Evolutionary conservation across 2,113 vertebrate genomes (phyloP), one percentile per base, ranked within the genome.

Genomic region (Sinocyclocheilus grahami): DNA sequence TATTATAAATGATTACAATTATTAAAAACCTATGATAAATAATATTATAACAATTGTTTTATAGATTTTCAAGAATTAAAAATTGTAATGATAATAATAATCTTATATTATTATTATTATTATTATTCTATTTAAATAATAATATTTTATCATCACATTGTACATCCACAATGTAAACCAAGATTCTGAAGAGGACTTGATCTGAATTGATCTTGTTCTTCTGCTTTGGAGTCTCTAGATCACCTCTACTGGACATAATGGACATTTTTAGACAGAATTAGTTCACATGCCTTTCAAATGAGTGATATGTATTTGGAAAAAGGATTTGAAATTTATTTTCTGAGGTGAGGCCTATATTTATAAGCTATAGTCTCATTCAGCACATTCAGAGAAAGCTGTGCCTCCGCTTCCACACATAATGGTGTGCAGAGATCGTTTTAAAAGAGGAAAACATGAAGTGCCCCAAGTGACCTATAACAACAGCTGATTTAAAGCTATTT

Each of bases 381-480:
- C 20, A 14, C 55, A 53, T 72, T 71, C 27, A 58, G 48, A 74
- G 30, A 58, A 39, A 22, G 48, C 5, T 2, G 51, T 55, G 27
- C 30, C 24, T 71, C 42, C 18, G 1, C 69, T 69, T 69, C 33
- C 30, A 22, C 53, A 53, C 24, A 82, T 69, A 71, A 33, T 51
- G 46, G 24, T 82, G 62, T 5, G 3, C 12, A 46, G 58, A 13
- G 55, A 58, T 58, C 22, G 55, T 58, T 58, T 58, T 8, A 58
- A 58, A 1, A 58, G 18, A 58, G 30, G 1, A 51, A 72, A 83
- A 83, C 82, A 83, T 30, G 82, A 74, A 83, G 82, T 74, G 67
- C 48, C 67, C 67, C 7, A 13, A 72, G 67, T 83, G 80, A 69
- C 63, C 46, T 42, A 37, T 71, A 48, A 53, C 78, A 62, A 58